Conservation (phyloP, 2,888 invertebrate genomes). For the Synanthedon tipuliformis region DNA sequence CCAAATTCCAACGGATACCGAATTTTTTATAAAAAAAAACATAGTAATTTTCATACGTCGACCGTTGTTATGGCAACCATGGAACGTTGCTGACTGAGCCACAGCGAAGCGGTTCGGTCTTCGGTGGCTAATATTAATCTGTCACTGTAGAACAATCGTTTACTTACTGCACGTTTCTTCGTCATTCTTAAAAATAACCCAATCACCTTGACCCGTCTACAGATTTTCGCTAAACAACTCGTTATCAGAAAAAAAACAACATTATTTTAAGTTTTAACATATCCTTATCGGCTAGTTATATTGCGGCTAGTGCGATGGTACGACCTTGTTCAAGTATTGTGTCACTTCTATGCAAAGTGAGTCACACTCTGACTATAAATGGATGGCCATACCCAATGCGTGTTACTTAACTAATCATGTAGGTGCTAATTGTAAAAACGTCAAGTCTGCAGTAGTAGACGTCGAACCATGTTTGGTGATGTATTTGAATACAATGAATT, state of each 20-base stretch:
- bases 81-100: too few relatives aligned
- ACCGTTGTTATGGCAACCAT: too few relatives aligned
- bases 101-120: too few relatives aligned
- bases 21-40: too few relatives aligned
- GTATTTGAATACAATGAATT: background rate
- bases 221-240: slow-evolving; percentile 4
- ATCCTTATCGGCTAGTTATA: background rate
- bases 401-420: slow-evolving; percentile 1
- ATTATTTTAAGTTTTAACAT: slow-evolving; percentile 1
- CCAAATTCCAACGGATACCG: too few relatives aligned
- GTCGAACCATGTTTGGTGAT: background rate
- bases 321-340: slow-evolving; percentile 14
- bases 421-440: slow-evolving; percentile 1
- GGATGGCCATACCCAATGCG: slow-evolving; percentile 2
- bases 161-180: too few relatives aligned
- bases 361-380: slow-evolving; percentile 19
- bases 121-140: too few relatives aligned
- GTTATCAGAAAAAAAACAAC: slow-evolving; percentile 12
- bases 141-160: too few relatives aligned
- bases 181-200: background rate
- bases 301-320: background rate
- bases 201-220: slow-evolving; percentile 1
- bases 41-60: too few relatives aligned
- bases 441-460: background rate
- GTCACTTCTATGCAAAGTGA: slow-evolving; percentile 29